A percentile compares a stretch with the other conserved stretches of the same genome.
These are phyloP conservation scores for Ganaspis sp. DNA, from an alignment of 1,140 invertebrate genomes.

Conservation along the genomic window DNA sequence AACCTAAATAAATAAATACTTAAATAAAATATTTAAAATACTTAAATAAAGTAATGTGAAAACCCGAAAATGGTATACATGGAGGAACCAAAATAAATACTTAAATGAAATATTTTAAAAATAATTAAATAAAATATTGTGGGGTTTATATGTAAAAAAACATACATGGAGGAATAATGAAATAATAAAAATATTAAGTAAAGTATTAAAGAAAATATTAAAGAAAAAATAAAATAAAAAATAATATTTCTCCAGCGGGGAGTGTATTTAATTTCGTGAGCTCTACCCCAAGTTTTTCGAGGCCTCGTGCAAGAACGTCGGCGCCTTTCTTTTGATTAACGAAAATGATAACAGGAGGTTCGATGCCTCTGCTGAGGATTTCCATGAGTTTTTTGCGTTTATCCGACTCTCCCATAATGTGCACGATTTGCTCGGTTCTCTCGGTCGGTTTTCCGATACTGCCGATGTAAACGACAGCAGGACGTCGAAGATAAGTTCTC, in stretches of 20 bases:
- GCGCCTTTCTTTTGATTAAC: slow-evolving; percentile 99
- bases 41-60: too few species aligned
- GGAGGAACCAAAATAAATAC: too few species aligned
- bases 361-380: slow-evolving; percentile 89
- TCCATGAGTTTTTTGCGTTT: slow-evolving; percentile 94
- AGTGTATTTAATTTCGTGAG: slow-evolving; percentile 31
- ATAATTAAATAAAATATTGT: too few species aligned
- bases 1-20: too few species aligned
- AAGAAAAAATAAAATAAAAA: neutral
- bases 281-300: slow-evolving; percentile 95
- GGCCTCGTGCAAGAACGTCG: slow-evolving; percentile 96
- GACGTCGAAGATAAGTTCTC: slow-evolving; percentile 94
- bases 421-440: slow-evolving; percentile 97
- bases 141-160: too few species aligned
- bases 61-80: too few species aligned
- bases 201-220: neutral
- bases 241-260: neutral
- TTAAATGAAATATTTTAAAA: too few species aligned
- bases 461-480: slow-evolving; percentile 98
- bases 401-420: slow-evolving; percentile 95
- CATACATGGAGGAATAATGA: too few species aligned
- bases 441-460: slow-evolving; percentile 99
- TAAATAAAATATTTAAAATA: too few species aligned
- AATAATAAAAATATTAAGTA: too few species aligned
- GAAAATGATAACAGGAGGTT: slow-evolving; percentile 99